phyloP scores from a whole-genome alignment of 2,113 vertebrate species.

The Thamnophis sirtalis region DNA sequence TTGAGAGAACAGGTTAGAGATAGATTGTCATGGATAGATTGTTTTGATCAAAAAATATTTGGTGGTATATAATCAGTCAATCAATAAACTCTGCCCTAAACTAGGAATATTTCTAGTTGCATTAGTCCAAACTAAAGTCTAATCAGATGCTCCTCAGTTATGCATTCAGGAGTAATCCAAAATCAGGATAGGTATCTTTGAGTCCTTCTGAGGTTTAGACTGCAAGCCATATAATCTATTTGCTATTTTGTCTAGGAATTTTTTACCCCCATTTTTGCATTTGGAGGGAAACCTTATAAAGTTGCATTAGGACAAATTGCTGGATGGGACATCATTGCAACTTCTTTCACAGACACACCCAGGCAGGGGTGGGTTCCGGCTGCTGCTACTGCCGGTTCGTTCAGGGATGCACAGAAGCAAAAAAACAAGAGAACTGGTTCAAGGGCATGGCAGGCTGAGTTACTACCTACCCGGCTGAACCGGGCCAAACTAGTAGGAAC shows the following conservation, averaged over 20 bases:
- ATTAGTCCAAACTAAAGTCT: background rate
- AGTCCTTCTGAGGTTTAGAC: background rate
- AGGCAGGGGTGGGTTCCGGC: no score
- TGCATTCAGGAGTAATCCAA: background rate
- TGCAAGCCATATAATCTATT: background rate
- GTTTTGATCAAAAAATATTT: no score
- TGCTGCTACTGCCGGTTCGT: no score
- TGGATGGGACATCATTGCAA: background rate
- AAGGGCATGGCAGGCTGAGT: no score
- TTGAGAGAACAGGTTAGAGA: no score
- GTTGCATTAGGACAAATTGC: background rate
- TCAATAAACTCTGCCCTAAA: background rate
- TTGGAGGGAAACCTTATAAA: background rate
- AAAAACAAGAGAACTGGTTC: no score
- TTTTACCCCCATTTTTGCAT: no score
- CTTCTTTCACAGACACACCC: background rate
- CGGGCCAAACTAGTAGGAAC: no score
- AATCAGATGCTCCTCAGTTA: background rate
- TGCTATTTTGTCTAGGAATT: background rate
- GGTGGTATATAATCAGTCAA: background rate
- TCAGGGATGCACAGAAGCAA: no score
- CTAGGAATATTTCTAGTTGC: background rate
- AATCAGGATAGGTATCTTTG: background rate
- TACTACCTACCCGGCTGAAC: no score
- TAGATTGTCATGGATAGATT: no score